A percentile compares a stretch with the other conserved stretches of the same genome.
Conservation (phyloP, 30 jellyfish, hydroid and myxozoan species). For the Sanderia malayensis region DNA sequence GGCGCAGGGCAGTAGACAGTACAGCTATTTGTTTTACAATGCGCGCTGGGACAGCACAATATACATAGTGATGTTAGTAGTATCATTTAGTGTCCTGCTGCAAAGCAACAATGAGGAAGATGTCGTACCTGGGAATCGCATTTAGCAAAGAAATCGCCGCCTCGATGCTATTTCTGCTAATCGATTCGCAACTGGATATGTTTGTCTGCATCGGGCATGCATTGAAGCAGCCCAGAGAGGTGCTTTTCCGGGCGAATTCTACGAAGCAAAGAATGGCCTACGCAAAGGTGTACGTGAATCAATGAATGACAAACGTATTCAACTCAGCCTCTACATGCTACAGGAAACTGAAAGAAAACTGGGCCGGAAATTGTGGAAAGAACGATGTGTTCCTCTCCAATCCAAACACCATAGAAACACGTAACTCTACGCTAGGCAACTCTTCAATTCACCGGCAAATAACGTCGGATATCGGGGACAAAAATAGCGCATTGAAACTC, state of each 20-base stretch:
- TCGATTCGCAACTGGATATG: not conserved
- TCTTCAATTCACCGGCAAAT: too few relatives aligned
- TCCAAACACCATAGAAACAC: not conserved
- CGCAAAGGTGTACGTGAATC: not conserved
- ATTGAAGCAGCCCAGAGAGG: not conserved
- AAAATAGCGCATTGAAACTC: too few relatives aligned
- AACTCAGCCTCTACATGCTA: not conserved
- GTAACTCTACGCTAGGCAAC: not conserved
- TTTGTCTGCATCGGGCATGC: not conserved
- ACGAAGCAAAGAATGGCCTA: not conserved
- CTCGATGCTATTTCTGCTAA: not conserved
- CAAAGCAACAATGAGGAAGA: not conserved
- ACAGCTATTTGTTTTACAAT: too few relatives aligned
- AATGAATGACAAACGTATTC: not conserved
- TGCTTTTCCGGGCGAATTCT: not conserved
- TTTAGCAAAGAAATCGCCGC: too few relatives aligned
- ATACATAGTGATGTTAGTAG: too few relatives aligned
- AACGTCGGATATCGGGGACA: too few relatives aligned
- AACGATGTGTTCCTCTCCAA: not conserved
- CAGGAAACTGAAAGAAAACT: constrained; percentile 11
- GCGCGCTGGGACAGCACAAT: too few relatives aligned
- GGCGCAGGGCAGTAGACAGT: too few relatives aligned
- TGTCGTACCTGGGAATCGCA: too few relatives aligned
- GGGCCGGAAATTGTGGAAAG: not conserved
- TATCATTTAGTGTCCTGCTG: not conserved